phyloP scores from a whole-genome alignment of 2,888 invertebrate species.

The Drosophila macrospina region DNA sequence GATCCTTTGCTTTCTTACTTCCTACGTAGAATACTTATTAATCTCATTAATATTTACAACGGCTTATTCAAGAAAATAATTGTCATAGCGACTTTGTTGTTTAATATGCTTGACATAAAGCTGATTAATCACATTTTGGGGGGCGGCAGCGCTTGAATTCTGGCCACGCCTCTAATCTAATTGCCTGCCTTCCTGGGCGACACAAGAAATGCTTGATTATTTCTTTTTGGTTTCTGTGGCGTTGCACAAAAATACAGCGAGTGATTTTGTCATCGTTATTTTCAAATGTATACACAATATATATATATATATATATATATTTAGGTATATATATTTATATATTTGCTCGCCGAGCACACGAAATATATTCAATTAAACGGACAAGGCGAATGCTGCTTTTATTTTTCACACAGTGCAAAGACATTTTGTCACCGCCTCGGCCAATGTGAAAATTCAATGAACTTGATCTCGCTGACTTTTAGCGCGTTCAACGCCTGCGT shows the following conservation, averaged over 20 bases:
- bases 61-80: slow-evolving; percentile 10
- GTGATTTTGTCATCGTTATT: slow-evolving; percentile 84
- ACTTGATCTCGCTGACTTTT: slow-evolving; percentile 73
- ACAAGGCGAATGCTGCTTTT: slow-evolving; percentile 48
- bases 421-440: slow-evolving; percentile 47
- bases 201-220: slow-evolving; percentile 24
- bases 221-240: slow-evolving; percentile 48
- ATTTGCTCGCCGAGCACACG: slow-evolving; percentile 41
- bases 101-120: slow-evolving; percentile 37
- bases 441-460: slow-evolving; percentile 78
- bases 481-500: slow-evolving; percentile 49
- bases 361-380: slow-evolving; percentile 69
- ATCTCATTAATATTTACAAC: slow-evolving; percentile 18
- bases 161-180: slow-evolving; percentile 34
- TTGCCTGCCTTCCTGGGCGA: not conserved
- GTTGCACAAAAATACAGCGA: slow-evolving; percentile 52
- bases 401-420: slow-evolving; percentile 49
- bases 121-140: slow-evolving; percentile 45
- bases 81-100: slow-evolving; percentile 8
- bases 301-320: slow-evolving; percentile 4
- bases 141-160: slow-evolving; percentile 29
- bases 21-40: not conserved
- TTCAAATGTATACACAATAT: slow-evolving; percentile 62
- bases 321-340: slow-evolving; percentile 47
- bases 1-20: not conserved